Evolutionary conservation across 2,888 invertebrate species (phyloP).

Genomic region (Matsumyia berberina): DNA sequence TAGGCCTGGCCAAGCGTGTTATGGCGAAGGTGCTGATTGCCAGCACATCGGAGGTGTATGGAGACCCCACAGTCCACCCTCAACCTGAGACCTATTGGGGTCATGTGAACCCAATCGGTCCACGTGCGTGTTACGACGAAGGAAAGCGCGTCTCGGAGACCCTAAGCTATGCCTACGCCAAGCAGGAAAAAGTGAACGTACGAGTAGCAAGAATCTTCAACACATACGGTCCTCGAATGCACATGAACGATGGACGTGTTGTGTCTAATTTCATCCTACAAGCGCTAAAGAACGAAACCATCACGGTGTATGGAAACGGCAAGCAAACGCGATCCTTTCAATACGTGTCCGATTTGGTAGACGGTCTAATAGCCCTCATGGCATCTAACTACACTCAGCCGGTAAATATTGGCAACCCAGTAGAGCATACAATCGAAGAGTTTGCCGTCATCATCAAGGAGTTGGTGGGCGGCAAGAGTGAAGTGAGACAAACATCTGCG

Average conservation of each 20-base stretch:
- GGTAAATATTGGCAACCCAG: conserved; percentile 98
- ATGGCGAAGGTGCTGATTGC: conserved; percentile 97
- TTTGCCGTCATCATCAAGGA: conserved; percentile 94
- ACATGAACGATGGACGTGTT: conserved; percentile 98
- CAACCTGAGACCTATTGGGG: conserved; percentile 99
- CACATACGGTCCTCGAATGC: conserved; percentile 99
- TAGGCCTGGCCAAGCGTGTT: conserved; percentile 96
- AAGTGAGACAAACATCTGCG: conserved; percentile 92
- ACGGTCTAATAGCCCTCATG: conserved; percentile 97
- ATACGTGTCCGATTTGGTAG: conserved; percentile 98
- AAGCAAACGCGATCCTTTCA: conserved; percentile 98
- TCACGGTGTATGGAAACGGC: conserved; percentile 96
- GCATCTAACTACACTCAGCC: conserved; percentile 96
- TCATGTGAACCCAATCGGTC: conserved; percentile 99
- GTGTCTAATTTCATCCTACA: conserved; percentile 99
- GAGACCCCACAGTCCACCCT: conserved; percentile 99
- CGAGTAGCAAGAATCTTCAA: conserved; percentile 99
- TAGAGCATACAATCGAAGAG: conserved; percentile 97
- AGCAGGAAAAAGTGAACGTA: conserved; percentile 97
- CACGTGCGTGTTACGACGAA: conserved; percentile 99
- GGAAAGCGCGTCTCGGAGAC: conserved; percentile 99
- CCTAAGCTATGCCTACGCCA: conserved; percentile 96
- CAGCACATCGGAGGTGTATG: conserved; percentile 99
- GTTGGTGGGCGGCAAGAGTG: conserved; percentile 93
- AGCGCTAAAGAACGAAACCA: conserved; percentile 96